Base-by-base conservation (phyloP, 2,888 invertebrate species). In the Dione juno region DNA sequence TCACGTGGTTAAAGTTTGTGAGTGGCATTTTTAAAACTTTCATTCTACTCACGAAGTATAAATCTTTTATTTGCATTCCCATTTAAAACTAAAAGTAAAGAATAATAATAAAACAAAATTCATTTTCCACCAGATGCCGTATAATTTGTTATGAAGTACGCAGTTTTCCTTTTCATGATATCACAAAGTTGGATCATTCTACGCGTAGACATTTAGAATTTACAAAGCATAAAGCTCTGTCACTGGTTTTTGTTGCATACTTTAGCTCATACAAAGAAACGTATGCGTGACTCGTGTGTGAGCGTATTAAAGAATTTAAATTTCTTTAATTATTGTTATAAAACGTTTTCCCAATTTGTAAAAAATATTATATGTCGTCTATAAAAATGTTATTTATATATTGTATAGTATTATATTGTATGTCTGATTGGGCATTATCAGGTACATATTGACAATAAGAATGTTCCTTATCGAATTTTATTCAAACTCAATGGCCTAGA, bases 31-130 rank as follows among this genome's bases (percentile, higher is more conserved):
- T 35, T 35, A 53, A 53, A 35, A 53, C 28, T 7, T 35, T 54
- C 2, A 35, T 54, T 54, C 1, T 5, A 28, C 53, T 54, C 14
- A 28, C 53, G 53, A 54, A 14, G 3, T 35, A 54, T 9, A 35
- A n/a, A 14, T 54, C 7, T n/a, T 28, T 37, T 54, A 37, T 54
- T 54, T 54, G 10, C 16, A 35, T 35, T 54, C 5, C n/a, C 35
- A 54, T 54, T 10, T 10, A 16, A 54, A 54, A 54, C 54, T 54
- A 16, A n/a, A 54, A 37, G 54, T 37, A 10, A 54, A 37, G 54
- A 54, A 37, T 37, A 35, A 37, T 35, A 37, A 35, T 54, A n/a
- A 54, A 54, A 37, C 54, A 16, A 54, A 54, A 35, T 54, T n/a
- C 11, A 37, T 54, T 54, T 54, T 35, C 35, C 54, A 54, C 35